Evolutionary conservation across 2,888 invertebrate genomes (phyloP), one percentile per base, ranked within the genome.

Genomic region (Alloplasta piceator): DNA sequence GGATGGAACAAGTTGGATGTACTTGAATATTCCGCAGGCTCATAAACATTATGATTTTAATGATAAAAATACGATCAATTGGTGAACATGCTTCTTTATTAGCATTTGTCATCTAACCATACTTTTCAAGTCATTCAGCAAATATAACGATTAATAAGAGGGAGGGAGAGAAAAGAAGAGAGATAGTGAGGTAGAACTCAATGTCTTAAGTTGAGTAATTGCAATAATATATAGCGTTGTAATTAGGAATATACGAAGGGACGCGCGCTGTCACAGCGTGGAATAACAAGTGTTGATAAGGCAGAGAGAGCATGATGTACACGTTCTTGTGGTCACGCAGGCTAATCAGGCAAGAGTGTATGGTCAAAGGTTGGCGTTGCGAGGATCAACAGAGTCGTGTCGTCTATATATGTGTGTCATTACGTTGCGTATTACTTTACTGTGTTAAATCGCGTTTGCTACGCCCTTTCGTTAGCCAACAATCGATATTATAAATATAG

Each of bases 291-390:
- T 75, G 79, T 75, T 82, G 82, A 84, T 82, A 80, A 82, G 63
- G 80, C 50, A 52, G 61, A 26, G 26, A 60, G 58, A 78, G 71
- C 55, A 56, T 76, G 70, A 60, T 52, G 60, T 67, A 80, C 67
- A 55, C 58, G 78, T 74, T 74, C 66, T 66, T 58, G 58, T n/a
- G 75, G 81, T 84, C 84, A 84, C 81, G 84, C 82, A 79, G 82
- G 41, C 82, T 87, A 88, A 88, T 87, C 87, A 85, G 73, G 72
- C 68, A 72, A 79, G 64, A 84, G 81, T 82, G 56, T 68, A 58
- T 79, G 58, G 67, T 77, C 71, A 78, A n/a, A n/a, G 26, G 26
- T 26, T 26, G 26, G 80, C 60, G 75, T 67, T 55, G 73, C 63
- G 58, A 66, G 71, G 12, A 39, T 55, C 50, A 68, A 48, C 68